Percentiles rank a stretch among this genome's conserved stretches.
Evolutionary conservation across 2,113 vertebrate species (phyloP).

Genomic region (Malurus elegans): DNA sequence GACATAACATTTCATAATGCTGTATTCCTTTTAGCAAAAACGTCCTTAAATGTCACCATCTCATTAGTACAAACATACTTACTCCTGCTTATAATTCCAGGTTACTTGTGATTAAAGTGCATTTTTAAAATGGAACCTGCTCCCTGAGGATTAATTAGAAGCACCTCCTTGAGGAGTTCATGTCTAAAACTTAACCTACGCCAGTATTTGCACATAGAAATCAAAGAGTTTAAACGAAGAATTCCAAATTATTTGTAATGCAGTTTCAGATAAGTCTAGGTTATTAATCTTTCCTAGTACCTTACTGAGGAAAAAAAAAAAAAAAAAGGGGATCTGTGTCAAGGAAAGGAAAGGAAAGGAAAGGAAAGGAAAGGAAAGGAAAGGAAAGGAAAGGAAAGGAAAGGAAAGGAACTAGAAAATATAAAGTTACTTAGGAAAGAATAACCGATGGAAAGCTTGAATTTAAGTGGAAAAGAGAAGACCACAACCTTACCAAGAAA

Average conservation of each 20-base stretch:
- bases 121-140: slow-evolving; percentile 33
- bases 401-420: neutral
- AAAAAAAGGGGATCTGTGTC: too few species aligned
- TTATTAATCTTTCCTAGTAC: neutral
- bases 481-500: neutral
- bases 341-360: too few species aligned
- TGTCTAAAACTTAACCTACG: neutral
- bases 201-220: neutral
- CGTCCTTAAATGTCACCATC: slow-evolving; percentile 23
- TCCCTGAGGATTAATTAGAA: slow-evolving; percentile 43
- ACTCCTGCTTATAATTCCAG: slow-evolving; percentile 24
- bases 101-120: slow-evolving; percentile 39
- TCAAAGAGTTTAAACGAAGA: neutral
- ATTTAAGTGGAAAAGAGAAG: neutral
- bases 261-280: neutral
- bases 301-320: neutral
- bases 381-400: too few species aligned
- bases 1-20: neutral
- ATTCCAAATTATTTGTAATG: neutral
- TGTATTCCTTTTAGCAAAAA: neutral
- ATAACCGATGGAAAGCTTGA: neutral
- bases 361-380: too few species aligned
- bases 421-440: neutral
- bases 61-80: slow-evolving; percentile 33
- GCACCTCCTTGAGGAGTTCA: neutral